Evolutionary conservation across 2,888 invertebrate genomes (phyloP).

Genomic region (Tachina grossa): DNA sequence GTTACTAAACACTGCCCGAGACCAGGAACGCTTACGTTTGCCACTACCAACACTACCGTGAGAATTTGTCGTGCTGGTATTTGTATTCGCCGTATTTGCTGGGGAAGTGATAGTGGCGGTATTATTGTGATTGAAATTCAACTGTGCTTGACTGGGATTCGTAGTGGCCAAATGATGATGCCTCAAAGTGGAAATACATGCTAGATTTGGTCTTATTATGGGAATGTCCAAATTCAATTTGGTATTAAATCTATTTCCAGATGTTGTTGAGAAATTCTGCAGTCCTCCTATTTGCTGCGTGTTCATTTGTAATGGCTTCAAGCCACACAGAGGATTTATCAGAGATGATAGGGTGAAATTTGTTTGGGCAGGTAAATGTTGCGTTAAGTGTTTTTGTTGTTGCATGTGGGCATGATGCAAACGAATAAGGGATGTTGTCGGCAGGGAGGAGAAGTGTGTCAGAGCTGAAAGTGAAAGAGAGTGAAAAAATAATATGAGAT

Average conservation of each 20-base stretch:
- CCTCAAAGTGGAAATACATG: conserved; percentile 59
- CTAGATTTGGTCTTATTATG: conserved; percentile 64
- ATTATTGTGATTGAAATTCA: conserved; percentile 35
- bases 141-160: conserved; percentile 31
- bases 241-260: conserved; percentile 74
- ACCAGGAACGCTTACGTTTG: conserved; percentile 96
- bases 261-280: conserved; percentile 73
- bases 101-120: conserved; percentile 6
- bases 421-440: conserved; percentile 76
- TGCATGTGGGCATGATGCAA: conserved; percentile 77
- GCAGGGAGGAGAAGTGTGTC: conserved; percentile 75
- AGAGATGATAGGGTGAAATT: conserved; percentile 74
- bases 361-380: conserved; percentile 70
- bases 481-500: neutral
- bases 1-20: conserved; percentile 96
- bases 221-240: conserved; percentile 77
- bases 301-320: conserved; percentile 78
- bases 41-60: conserved; percentile 68
- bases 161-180: conserved; percentile 56
- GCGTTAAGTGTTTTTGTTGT: conserved; percentile 67
- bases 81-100: conserved; percentile 62
- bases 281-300: conserved; percentile 56
- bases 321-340: conserved; percentile 77
- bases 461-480: conserved; percentile 61
- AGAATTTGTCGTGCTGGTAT: conserved; percentile 12